Evolutionary conservation across 2,888 invertebrate species (phyloP).

Genomic region (Physocephala rufipes): DNA sequence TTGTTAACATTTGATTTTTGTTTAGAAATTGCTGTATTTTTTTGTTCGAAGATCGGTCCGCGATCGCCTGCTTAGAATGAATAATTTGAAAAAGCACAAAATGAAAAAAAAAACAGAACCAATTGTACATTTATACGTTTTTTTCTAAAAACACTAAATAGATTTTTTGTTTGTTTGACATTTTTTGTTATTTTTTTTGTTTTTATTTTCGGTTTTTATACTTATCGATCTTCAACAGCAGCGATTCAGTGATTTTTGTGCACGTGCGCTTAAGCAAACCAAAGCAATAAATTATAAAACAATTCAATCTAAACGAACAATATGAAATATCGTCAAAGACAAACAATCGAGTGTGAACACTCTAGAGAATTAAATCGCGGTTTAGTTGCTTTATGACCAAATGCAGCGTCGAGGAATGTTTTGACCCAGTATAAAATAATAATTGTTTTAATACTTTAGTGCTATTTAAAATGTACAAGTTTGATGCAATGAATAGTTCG

Average conservation of each 20-base stretch:
- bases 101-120: too few species aligned
- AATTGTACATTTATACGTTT: not conserved
- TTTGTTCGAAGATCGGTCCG: conserved; percentile 13
- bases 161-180: not conserved
- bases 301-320: not conserved
- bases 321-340: not conserved
- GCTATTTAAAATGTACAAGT: too few species aligned
- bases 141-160: not conserved
- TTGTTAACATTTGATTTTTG: conserved; percentile 7
- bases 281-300: conserved; percentile 23
- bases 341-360: not conserved
- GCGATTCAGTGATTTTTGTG: not conserved
- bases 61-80: conserved; percentile 29
- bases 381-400: not conserved
- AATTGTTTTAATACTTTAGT: not conserved
- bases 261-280: conserved; percentile 13
- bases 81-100: conserved; percentile 21
- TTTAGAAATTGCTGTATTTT: not conserved
- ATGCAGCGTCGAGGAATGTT: conserved; percentile 1
- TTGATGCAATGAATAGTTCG: too few species aligned
- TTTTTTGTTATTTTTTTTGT: conserved; percentile 11
- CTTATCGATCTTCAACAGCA: not conserved
- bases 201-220: not conserved
- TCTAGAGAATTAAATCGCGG: not conserved
- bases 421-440: conserved; percentile 23